Evolutionary conservation across 2,797 vertebrate genomes (phyloP).

Genomic region (Masticophis lateralis): DNA sequence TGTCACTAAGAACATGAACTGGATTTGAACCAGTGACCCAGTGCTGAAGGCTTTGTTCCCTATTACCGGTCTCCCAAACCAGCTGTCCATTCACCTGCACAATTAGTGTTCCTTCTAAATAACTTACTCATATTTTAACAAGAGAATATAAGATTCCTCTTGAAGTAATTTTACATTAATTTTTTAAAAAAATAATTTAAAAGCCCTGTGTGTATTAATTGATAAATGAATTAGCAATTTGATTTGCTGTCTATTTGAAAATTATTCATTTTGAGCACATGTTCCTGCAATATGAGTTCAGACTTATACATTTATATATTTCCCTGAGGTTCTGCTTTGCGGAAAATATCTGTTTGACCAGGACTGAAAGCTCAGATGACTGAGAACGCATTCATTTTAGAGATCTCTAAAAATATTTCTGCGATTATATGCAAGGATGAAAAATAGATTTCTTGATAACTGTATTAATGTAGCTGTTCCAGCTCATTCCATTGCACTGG

Average conservation of each 20-base stretch:
- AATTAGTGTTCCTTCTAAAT: slow-evolving; percentile 24
- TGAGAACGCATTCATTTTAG: background rate
- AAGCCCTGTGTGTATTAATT: slow-evolving; percentile 10
- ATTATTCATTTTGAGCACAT: slow-evolving; percentile 13
- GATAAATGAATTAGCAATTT: slow-evolving; percentile 3
- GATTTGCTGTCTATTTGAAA: slow-evolving; percentile 4
- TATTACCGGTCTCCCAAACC: slow-evolving; percentile 8
- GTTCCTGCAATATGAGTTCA: background rate
- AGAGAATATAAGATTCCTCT: slow-evolving; percentile 41
- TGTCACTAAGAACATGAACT: slow-evolving; percentile 10
- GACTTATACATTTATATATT: background rate
- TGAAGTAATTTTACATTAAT: slow-evolving; percentile 41
- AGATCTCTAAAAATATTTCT: background rate
- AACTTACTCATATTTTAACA: slow-evolving; percentile 39
- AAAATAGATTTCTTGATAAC: slow-evolving; percentile 2
- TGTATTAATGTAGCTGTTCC: background rate
- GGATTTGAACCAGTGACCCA: slow-evolving; percentile 40
- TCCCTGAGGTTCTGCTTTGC: background rate
- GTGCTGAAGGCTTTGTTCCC: slow-evolving; percentile 37
- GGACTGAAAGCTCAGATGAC: background rate
- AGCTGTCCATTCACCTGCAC: background rate
- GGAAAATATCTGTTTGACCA: slow-evolving; percentile 7
- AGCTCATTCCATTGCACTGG: background rate
- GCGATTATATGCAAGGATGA: background rate
- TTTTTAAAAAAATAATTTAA: background rate